A percentile compares a stretch with the other conserved stretches of the same genome.
Evolutionary conservation across 2,113 vertebrate species (phyloP).

Genomic region (Camelus dromedarius): DNA sequence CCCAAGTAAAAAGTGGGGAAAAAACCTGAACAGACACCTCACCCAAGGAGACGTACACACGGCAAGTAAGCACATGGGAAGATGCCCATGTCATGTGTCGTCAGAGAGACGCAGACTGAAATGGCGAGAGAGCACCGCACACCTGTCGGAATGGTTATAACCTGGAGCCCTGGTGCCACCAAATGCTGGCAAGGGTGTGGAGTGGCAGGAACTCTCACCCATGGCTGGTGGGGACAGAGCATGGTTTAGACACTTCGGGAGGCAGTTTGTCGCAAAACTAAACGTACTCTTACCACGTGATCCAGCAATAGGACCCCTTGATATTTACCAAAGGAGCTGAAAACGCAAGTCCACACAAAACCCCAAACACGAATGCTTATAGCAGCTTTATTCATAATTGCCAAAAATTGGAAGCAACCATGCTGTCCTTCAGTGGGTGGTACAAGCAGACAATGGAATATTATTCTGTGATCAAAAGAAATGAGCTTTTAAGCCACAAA

Average conservation of each 20-base stretch:
- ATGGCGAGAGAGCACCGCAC: not conserved
- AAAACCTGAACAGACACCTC: not conserved
- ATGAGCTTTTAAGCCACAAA: no score
- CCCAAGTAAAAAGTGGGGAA: no score
- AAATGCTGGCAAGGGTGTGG: fast-evolving
- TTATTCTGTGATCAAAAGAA: no score
- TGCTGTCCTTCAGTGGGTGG: no score
- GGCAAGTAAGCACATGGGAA: not conserved
- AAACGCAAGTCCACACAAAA: no score
- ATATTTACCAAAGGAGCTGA: no score
- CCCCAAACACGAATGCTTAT: no score
- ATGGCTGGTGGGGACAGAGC: no score
- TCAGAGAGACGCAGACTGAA: not conserved
- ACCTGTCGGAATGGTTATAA: not conserved
- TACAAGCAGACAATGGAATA: no score
- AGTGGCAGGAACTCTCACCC: no score
- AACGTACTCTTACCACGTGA: fast-evolving
- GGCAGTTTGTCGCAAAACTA: not conserved
- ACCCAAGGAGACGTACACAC: not conserved
- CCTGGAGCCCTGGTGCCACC: fast-evolving
- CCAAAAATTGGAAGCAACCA: no score
- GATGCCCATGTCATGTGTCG: not conserved
- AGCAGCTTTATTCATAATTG: no score
- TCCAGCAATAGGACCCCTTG: not conserved
- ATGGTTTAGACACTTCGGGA: not conserved